Percentiles rank a stretch among this genome's conserved stretches.
These are phyloP conservation scores for Drosophila atroscutellata DNA, from an alignment of 2,888 invertebrate species.

Conservation along the genomic window DNA sequence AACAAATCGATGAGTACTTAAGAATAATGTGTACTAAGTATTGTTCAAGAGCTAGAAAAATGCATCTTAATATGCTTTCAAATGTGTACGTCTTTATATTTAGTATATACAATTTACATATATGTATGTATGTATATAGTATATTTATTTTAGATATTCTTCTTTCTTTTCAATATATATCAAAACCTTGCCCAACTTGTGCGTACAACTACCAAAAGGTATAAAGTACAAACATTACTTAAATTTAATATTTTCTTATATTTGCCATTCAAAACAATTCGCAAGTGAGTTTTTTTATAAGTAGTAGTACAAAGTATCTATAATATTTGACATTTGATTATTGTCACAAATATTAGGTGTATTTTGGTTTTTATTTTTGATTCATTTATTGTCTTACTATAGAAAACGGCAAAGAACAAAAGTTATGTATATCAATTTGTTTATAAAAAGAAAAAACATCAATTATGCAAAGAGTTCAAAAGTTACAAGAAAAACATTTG, in stretches of 20 bases:
- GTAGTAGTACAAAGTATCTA: slow-evolving; percentile 1
- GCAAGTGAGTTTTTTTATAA: slow-evolving; percentile 14
- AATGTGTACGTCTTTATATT: slow-evolving; percentile 32
- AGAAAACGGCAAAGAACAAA: slow-evolving; percentile 48
- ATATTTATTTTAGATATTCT: slow-evolving; percentile 7
- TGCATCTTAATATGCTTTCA: slow-evolving; percentile 21
- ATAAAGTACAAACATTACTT: slow-evolving; percentile 46
- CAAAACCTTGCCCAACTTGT: slow-evolving; percentile 56
- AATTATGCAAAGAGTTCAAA: slow-evolving; percentile 71
- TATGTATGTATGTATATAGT: slow-evolving; percentile 27
- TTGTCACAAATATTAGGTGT: slow-evolving; percentile 51
- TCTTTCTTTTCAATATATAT: slow-evolving; percentile 15
- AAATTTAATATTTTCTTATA: slow-evolving; percentile 42
- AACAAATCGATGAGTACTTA: slow-evolving; percentile 54
- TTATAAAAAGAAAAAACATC: slow-evolving; percentile 63
- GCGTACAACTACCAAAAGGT: slow-evolving; percentile 62
- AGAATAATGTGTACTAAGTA: slow-evolving; percentile 25
- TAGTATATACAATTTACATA: slow-evolving; percentile 41
- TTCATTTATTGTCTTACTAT: slow-evolving; percentile 28
- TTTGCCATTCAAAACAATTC: slow-evolving; percentile 39
- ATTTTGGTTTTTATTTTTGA: slow-evolving; percentile 11
- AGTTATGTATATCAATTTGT: slow-evolving; percentile 54
- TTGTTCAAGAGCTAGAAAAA: slow-evolving; percentile 51
- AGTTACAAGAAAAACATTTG: slow-evolving; percentile 63
- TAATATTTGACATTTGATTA: slow-evolving; percentile 35